These are phyloP conservation scores for Paralichthys olivaceus DNA, from an alignment of 2,113 vertebrate species.

Conservation along the genomic window DNA sequence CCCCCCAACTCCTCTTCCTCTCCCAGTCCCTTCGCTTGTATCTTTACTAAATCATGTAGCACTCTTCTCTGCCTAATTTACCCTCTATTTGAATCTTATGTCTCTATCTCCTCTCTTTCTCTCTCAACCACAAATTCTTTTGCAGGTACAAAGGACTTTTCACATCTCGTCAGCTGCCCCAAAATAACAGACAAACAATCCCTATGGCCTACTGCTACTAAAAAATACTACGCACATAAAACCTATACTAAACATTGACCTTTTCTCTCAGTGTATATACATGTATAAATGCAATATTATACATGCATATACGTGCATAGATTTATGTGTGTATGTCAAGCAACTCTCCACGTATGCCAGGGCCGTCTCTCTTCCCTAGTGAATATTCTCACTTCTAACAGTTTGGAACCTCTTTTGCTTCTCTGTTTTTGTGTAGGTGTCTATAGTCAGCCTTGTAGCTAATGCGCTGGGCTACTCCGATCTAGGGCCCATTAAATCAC, in stretches of 20 bases:
- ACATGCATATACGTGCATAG: conserved; percentile 84
- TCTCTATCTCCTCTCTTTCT: conserved; percentile 85
- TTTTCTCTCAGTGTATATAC: conserved; percentile 84
- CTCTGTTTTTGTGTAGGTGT: conserved; percentile 99
- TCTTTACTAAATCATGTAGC: conserved; percentile 76
- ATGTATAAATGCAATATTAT: conserved; percentile 86
- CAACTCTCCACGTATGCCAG: conserved; percentile 90
- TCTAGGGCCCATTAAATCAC: conserved; percentile 99
- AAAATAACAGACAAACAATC: conserved; percentile 79
- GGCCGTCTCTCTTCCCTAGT: conserved; percentile 85
- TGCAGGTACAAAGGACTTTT: conserved; percentile 96
- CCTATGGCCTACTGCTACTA: conserved; percentile 75
- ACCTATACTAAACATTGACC: conserved; percentile 82
- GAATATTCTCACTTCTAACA: conserved; percentile 92
- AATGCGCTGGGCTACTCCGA: conserved; percentile 99
- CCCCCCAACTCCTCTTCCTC: conserved; percentile 75
- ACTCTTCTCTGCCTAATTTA: conserved; percentile 80
- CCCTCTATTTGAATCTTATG: conserved; percentile 82
- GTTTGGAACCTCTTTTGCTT: conserved; percentile 97
- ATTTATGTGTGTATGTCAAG: conserved; percentile 85
- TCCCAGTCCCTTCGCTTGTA: conserved; percentile 73
- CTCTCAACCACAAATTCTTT: conserved; percentile 93
- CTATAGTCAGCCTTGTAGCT: conserved; percentile 99
- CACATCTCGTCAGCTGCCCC: conserved; percentile 79
- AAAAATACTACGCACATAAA: conserved; percentile 78